Percentiles rank a stretch among this genome's conserved stretches.
phyloP scores from a whole-genome alignment of 1,140 invertebrate genomes.

The Lerema accius region DNA sequence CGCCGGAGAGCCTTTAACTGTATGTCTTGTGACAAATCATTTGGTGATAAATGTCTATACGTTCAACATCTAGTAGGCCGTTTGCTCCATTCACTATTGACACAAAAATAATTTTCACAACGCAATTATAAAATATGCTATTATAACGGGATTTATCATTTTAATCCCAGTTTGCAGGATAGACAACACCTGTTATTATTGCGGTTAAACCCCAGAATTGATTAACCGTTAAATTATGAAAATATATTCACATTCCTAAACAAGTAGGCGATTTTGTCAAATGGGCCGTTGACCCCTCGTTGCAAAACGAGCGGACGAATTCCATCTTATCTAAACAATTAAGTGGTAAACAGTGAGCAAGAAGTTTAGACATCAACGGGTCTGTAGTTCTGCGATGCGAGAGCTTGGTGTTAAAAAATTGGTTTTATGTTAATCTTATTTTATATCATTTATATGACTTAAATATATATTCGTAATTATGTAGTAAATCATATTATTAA shows the following conservation, averaged over 20 bases:
- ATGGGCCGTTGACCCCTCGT: slow-evolving; percentile 46
- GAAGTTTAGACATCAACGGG: slow-evolving; percentile 67
- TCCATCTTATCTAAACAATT: slow-evolving; percentile 58
- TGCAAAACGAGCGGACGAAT: slow-evolving; percentile 53
- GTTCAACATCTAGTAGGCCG: too few relatives aligned
- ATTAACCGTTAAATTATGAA: slow-evolving; percentile 33
- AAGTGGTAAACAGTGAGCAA: slow-evolving; percentile 61
- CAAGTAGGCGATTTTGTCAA: slow-evolving; percentile 28
- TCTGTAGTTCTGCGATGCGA: slow-evolving; percentile 41
- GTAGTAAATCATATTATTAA: too few relatives aligned
- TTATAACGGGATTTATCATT: slow-evolving; percentile 1
- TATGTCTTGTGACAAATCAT: too few relatives aligned
- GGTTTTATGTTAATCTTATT: too few relatives aligned
- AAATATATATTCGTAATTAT: too few relatives aligned
- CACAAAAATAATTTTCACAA: too few relatives aligned
- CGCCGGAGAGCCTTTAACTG: too few relatives aligned
- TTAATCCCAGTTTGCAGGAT: slow-evolving; percentile 9
- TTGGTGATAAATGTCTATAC: too few relatives aligned
- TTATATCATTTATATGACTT: too few relatives aligned
- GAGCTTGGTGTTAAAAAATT: too few relatives aligned
- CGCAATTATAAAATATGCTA: not conserved
- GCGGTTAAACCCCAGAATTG: slow-evolving; percentile 13
- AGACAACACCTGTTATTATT: slow-evolving; percentile 28
- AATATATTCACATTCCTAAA: slow-evolving; percentile 34
- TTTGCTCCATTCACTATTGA: too few relatives aligned